Evolutionary conservation across 2,797 vertebrate species (phyloP).

Genomic region (Clarias fuscus): DNA sequence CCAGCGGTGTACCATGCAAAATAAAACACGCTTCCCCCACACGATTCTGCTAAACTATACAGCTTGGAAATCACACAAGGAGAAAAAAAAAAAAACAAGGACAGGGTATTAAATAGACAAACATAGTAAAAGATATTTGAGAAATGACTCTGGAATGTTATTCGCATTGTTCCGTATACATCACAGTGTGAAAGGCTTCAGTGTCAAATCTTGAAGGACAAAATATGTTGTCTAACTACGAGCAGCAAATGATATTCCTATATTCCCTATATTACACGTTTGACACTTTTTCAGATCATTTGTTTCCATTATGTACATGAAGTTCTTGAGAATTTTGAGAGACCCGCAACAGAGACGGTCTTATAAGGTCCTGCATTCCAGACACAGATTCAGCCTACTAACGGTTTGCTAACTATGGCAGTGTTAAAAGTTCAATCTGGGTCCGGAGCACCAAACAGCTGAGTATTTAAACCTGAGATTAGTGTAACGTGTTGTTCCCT

Average conservation of each 20-base stretch:
- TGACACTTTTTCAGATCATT: not conserved
- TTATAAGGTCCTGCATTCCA: not conserved
- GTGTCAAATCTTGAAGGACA: slow-evolving; percentile 38
- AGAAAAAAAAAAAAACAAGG: not conserved
- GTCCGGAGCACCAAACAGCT: slow-evolving; percentile 11
- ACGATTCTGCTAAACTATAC: slow-evolving; percentile 28
- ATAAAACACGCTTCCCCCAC: slow-evolving; percentile 18
- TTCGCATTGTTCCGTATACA: not conserved
- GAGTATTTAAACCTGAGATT: slow-evolving; percentile 49
- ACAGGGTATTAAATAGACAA: not conserved
- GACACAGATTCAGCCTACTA: slow-evolving; percentile 13
- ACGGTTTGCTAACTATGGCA: slow-evolving; percentile 25
- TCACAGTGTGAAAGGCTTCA: slow-evolving; percentile 52
- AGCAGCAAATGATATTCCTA: slow-evolving; percentile 30
- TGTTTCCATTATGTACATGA: not conserved
- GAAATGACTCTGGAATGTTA: slow-evolving; percentile 19
- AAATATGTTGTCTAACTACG: slow-evolving; percentile 1
- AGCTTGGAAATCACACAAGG: slow-evolving; percentile 10
- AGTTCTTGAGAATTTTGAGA: not conserved
- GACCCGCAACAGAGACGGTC: not conserved
- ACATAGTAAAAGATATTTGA: not conserved
- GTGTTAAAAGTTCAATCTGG: slow-evolving; percentile 11
- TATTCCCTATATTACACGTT: not conserved
- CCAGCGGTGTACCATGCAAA: slow-evolving; percentile 60
- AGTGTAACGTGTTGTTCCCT: not conserved